Percentiles rank a stretch among this genome's conserved stretches.
These are phyloP conservation scores for Scortum barcoo DNA, from an alignment of 2,113 vertebrate species.

Conservation along the genomic window DNA sequence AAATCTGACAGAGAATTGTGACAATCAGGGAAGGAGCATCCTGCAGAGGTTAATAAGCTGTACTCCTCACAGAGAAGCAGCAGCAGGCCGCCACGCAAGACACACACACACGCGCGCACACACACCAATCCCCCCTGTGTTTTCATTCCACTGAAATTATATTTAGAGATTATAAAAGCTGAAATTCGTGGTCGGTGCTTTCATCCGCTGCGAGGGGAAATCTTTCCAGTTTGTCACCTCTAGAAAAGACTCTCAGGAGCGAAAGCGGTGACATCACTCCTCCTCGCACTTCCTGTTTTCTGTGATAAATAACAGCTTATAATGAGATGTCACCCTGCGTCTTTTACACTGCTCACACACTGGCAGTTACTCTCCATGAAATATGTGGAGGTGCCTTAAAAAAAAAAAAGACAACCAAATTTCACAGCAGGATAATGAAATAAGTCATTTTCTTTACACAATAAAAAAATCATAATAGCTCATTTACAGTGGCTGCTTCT, in stretches of 20 bases:
- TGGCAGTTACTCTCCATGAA: background rate
- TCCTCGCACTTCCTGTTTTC: constrained; percentile 16
- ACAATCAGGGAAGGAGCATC: constrained; percentile 69
- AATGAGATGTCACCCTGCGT: constrained; percentile 29
- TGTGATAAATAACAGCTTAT: constrained; percentile 22
- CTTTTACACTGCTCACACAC: background rate
- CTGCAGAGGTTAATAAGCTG: constrained; percentile 76
- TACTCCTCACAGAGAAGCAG: constrained; percentile 40
- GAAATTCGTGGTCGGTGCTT: constrained; percentile 5
- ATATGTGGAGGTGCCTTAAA: background rate
- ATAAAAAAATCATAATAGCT: background rate
- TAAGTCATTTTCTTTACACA: background rate
- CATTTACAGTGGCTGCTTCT: background rate
- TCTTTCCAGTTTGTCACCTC: constrained; percentile 39
- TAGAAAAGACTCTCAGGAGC: constrained; percentile 19
- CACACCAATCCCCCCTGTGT: background rate
- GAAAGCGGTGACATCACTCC: background rate
- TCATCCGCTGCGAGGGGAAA: background rate
- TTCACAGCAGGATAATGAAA: background rate
- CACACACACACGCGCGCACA: constrained; percentile 20
- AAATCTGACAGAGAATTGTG: constrained; percentile 79
- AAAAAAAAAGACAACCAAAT: background rate
- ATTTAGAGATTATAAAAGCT: constrained; percentile 27
- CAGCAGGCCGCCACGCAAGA: background rate
- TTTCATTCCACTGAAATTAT: constrained; percentile 31